These are phyloP conservation scores for Neelides sp. DNA, from an alignment of 1,140 invertebrate species.

Conservation along the genomic window DNA sequence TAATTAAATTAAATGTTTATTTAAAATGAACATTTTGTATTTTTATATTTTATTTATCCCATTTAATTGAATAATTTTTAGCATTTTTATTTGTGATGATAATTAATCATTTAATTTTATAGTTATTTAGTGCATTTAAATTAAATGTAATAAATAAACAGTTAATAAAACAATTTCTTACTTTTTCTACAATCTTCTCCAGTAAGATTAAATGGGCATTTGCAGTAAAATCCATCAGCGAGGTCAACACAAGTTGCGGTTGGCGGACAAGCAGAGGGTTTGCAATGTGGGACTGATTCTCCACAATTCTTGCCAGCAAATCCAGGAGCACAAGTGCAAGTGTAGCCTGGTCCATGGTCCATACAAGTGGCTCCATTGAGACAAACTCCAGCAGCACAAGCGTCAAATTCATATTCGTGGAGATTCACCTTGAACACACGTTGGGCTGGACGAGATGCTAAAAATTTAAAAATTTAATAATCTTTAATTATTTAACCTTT, in stretches of 20 bases:
- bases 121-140: too few relatives aligned
- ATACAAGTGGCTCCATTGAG: constrained; percentile 84
- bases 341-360: constrained; percentile 69
- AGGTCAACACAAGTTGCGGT: constrained; percentile 88
- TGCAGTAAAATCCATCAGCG: constrained; percentile 82
- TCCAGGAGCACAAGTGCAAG: constrained; percentile 42
- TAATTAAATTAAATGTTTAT: constrained; percentile 33
- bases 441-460: constrained; percentile 68
- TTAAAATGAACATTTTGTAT: constrained; percentile 9
- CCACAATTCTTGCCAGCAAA: constrained; percentile 70
- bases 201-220: constrained; percentile 90
- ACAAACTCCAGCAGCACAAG: constrained; percentile 72
- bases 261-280: constrained; percentile 84
- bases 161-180: too few relatives aligned
- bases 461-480: constrained; percentile 32
- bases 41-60: constrained; percentile 1
- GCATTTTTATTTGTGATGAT: constrained; percentile 12
- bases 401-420: constrained; percentile 87
- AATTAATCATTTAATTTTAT: constrained; percentile 6
- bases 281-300: constrained; percentile 81
- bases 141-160: not conserved
- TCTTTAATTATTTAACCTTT: not conserved
- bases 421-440: constrained; percentile 83
- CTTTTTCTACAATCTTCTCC: constrained; percentile 92
- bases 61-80: constrained; percentile 6